Evolutionary conservation across 2,113 vertebrate species (phyloP).

Genomic region (Ondatra zibethicus): DNA sequence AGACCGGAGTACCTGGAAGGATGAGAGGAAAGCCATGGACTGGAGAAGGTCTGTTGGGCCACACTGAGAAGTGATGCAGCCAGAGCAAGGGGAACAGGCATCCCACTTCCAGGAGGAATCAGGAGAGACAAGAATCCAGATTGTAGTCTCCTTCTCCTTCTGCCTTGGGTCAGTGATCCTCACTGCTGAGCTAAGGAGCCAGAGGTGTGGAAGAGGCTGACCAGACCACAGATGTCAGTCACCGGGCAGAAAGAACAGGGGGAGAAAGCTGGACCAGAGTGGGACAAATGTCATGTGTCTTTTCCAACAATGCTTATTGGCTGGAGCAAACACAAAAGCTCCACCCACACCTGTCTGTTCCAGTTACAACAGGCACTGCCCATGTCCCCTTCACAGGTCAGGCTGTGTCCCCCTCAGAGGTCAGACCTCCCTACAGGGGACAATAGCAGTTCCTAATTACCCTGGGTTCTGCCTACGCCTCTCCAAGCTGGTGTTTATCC

Average conservation of each 20-base stretch:
- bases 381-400: accelerated
- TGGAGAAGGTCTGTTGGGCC: not conserved
- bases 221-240: not conserved
- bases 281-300: not conserved
- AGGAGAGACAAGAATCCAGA: not conserved
- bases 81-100: not conserved
- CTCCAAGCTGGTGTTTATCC: not conserved
- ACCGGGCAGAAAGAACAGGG: not conserved
- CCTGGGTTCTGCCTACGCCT: accelerated
- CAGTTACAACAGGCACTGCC: no score
- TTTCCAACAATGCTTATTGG: not conserved
- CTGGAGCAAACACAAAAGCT: accelerated
- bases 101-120: not conserved
- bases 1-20: not conserved
- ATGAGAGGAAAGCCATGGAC: no score
- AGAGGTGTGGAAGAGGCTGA: no score
- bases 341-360: not conserved
- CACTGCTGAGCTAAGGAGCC: not conserved
- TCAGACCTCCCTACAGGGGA: not conserved
- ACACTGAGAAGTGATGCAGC: accelerated
- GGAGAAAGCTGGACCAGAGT: not conserved
- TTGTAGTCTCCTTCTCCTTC: not conserved
- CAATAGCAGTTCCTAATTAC: accelerated
- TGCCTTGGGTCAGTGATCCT: not conserved
- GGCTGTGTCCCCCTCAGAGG: accelerated